Conservation (phyloP, 2,797 vertebrate species). For the Phalloptychus januarius region DNA sequence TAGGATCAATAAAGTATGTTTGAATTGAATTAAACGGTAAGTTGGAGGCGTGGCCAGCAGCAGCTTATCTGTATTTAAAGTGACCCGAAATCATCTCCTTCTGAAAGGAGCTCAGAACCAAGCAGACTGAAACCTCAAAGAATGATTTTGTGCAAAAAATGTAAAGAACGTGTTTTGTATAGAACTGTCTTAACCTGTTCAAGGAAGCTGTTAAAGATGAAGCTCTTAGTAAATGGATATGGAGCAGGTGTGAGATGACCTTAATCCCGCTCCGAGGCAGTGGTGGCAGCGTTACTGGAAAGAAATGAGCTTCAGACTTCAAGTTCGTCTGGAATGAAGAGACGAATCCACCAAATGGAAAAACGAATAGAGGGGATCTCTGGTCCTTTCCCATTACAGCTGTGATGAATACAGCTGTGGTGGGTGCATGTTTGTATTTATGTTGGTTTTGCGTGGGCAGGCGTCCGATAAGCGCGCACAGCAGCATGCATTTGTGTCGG, state of each 20-base stretch:
- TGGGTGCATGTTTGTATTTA: slow-evolving; percentile 40
- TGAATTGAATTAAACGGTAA: too few relatives aligned
- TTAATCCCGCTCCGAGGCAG: slow-evolving; percentile 29
- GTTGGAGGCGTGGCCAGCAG: too few relatives aligned
- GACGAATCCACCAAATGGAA: slow-evolving; percentile 44
- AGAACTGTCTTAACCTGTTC: too few relatives aligned
- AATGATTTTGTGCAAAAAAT: too few relatives aligned
- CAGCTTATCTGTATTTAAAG: too few relatives aligned
- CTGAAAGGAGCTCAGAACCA: too few relatives aligned
- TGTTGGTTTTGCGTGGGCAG: slow-evolving; percentile 25
- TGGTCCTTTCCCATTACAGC: slow-evolving; percentile 40
- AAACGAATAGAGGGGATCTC: slow-evolving; percentile 44
- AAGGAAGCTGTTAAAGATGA: slow-evolving; percentile 7
- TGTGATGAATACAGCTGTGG: slow-evolving; percentile 42
- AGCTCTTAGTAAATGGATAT: not conserved
- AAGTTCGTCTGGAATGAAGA: slow-evolving; percentile 29
- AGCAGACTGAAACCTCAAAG: too few relatives aligned
- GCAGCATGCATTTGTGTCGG: not conserved
- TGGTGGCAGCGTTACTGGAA: slow-evolving; percentile 10
- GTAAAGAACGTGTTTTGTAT: too few relatives aligned
- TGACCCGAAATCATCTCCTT: too few relatives aligned
- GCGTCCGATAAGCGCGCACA: slow-evolving; percentile 10
- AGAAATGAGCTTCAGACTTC: slow-evolving; percentile 13
- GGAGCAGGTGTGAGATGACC: slow-evolving; percentile 4
- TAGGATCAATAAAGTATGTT: too few relatives aligned